Conservation (phyloP, 2,888 invertebrate genomes). For the Marasmarcha lunaedactyla region DNA sequence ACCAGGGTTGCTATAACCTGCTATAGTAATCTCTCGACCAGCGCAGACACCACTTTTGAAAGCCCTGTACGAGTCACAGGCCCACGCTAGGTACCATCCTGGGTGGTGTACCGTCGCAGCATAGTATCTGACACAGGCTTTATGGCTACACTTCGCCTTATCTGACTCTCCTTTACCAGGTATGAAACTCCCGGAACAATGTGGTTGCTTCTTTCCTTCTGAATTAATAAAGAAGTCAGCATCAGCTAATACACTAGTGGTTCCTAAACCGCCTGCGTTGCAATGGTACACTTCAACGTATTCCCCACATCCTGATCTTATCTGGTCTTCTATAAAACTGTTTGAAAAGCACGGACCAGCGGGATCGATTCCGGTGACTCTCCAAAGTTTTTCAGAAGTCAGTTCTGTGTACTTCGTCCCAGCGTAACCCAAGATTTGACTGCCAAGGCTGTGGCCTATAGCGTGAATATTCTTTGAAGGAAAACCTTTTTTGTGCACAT, state of each 20-base stretch:
- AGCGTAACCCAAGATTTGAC: conserved; percentile 44
- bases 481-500: conserved; percentile 32
- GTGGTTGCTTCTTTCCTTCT: conserved; percentile 67
- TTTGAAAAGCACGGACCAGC: conserved; percentile 61
- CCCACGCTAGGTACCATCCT: conserved; percentile 42
- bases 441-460: conserved; percentile 52
- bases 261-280: conserved; percentile 66
- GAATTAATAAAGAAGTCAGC: conserved; percentile 72
- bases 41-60: conserved; percentile 43
- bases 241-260: conserved; percentile 61
- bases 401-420: conserved; percentile 33
- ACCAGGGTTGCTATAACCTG: conserved; percentile 53
- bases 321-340: conserved; percentile 43
- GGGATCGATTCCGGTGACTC: conserved; percentile 52
- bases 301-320: conserved; percentile 64
- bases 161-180: conserved; percentile 47
- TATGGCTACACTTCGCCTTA: conserved; percentile 52
- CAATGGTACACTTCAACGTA: conserved; percentile 74
- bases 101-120: conserved; percentile 38
- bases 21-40: conserved; percentile 41
- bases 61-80: conserved; percentile 39
- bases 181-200: conserved; percentile 46
- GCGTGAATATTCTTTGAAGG: conserved; percentile 46
- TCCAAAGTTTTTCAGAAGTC: conserved; percentile 43
- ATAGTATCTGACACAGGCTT: conserved; percentile 47